phyloP scores from a whole-genome alignment of 2,797 vertebrate genomes.

The Buceros bicornis region DNA sequence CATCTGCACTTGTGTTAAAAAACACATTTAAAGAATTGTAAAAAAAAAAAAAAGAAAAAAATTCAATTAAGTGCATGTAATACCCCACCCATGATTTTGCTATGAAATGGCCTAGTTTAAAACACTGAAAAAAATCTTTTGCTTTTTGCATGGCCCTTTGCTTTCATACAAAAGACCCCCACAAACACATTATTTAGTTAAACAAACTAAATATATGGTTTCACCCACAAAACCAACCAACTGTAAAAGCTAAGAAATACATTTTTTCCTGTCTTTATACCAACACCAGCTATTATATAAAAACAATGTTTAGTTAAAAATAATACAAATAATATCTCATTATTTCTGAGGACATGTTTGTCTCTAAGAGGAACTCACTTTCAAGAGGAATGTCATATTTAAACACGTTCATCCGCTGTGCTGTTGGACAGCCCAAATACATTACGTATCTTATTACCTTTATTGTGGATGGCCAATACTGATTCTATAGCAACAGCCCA shows the following conservation, averaged over 20 bases:
- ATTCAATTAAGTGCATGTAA: neutral
- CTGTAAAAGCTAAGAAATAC: neutral
- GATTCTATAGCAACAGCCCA: neutral
- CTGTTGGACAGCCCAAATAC: neutral
- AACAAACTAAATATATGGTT: neutral
- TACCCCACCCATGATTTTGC: neutral
- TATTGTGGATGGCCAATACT: neutral
- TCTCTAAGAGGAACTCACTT: neutral
- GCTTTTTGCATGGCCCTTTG: neutral
- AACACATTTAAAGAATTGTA: neutral
- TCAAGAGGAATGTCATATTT: neutral
- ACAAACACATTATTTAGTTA: neutral
- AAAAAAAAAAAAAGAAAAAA: neutral
- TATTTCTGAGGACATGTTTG: neutral
- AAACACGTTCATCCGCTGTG: neutral
- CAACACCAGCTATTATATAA: neutral
- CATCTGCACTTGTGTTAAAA: neutral
- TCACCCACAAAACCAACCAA: neutral
- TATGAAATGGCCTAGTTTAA: neutral
- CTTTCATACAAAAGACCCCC: neutral
- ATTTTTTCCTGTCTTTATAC: neutral
- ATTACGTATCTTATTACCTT: neutral
- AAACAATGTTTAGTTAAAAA: slow-evolving; percentile 14
- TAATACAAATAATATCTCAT: neutral
- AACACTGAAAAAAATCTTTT: neutral